These are phyloP conservation scores for Anguilla pacifica DNA, from an alignment of 2,797 vertebrate species.

Conservation along the genomic window DNA sequence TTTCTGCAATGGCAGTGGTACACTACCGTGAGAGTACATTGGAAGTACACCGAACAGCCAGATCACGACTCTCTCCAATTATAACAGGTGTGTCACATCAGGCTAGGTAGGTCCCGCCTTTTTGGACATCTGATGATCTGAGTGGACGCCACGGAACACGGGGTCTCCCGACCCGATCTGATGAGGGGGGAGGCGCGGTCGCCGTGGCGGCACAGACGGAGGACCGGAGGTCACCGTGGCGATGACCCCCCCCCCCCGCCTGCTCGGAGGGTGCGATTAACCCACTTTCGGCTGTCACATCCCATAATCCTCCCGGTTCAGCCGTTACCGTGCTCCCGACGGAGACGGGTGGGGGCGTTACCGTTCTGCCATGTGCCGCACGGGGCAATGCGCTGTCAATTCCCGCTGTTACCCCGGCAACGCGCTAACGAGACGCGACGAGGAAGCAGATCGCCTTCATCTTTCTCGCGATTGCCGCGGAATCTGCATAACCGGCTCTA, in stretches of 20 bases:
- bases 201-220: background rate
- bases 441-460: conserved; percentile 44
- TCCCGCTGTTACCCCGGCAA: conserved; percentile 38
- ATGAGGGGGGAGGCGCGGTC: background rate
- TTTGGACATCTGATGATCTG: background rate
- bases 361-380: conserved; percentile 43
- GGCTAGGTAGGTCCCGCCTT: no score
- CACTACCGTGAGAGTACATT: background rate
- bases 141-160: no score
- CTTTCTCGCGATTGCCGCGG: conserved; percentile 54
- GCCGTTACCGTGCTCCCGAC: conserved; percentile 48
- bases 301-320: conserved; percentile 52
- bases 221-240: background rate
- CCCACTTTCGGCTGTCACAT: conserved; percentile 62
- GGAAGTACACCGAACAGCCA: background rate
- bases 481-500: conserved; percentile 56
- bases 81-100: no score
- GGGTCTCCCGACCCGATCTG: background rate
- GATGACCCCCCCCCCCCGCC: background rate
- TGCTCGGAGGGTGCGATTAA: conserved; percentile 52
- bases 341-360: conserved; percentile 56
- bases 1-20: background rate
- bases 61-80: background rate
- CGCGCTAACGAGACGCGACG: conserved; percentile 49
- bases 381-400: conserved; percentile 55